Percentiles rank a stretch among this genome's conserved stretches.
Conservation (phyloP, 2,797 vertebrate species). For the Hoplostethus mediterraneus region DNA sequence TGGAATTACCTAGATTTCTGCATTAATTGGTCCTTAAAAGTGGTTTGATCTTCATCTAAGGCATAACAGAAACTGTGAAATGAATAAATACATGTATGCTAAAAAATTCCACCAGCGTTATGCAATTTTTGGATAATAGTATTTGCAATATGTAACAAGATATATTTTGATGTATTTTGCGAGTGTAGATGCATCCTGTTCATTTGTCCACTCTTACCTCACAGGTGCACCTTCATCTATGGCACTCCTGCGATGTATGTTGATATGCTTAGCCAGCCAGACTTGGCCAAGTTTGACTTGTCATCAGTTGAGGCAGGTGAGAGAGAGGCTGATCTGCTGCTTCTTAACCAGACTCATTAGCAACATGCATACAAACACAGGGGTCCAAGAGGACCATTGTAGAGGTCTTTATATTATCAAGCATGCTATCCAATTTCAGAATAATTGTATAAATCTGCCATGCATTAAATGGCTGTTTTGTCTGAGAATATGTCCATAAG, state of each 20-base stretch:
- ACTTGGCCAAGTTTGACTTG: slow-evolving; percentile 84
- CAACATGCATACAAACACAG: neutral
- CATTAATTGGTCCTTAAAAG: too few species aligned
- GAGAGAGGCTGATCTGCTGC: slow-evolving; percentile 31
- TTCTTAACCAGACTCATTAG: neutral
- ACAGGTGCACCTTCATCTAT: slow-evolving; percentile 85
- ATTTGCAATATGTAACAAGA: too few species aligned
- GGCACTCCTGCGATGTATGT: slow-evolving; percentile 96
- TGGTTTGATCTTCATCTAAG: too few species aligned
- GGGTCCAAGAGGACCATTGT: neutral
- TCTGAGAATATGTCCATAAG: neutral
- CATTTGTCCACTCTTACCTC: neutral
- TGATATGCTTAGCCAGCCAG: slow-evolving; percentile 89
- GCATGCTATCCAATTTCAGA: too few species aligned
- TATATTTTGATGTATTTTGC: too few species aligned
- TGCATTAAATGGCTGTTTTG: too few species aligned
- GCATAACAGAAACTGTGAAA: too few species aligned
- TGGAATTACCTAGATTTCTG: too few species aligned
- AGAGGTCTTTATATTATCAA: neutral
- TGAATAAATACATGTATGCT: too few species aligned
- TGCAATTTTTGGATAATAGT: too few species aligned
- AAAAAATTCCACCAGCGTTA: too few species aligned
- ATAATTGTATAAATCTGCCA: too few species aligned
- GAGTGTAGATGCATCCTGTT: neutral
- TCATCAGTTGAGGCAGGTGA: slow-evolving; percentile 87